Evolutionary conservation across 2,888 invertebrate species (phyloP), one percentile per base, ranked within the genome.

Genomic region (Andricus curvator): DNA sequence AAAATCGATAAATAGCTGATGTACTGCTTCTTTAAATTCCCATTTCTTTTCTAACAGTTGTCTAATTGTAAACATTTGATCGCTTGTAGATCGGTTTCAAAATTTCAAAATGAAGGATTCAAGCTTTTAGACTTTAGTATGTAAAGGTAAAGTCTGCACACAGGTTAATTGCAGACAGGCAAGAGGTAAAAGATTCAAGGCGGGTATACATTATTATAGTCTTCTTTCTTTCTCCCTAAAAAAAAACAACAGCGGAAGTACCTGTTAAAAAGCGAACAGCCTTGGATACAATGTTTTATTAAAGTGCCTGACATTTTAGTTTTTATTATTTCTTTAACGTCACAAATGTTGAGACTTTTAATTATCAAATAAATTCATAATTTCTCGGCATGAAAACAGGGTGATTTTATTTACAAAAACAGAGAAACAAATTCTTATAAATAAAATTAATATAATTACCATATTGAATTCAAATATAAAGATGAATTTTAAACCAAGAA

Each of bases 161-260:
- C 48, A 70, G 20, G 48, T 70, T 70, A 70, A 70, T 70, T 70
- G 70, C 70, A 70, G 65, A 2, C 20, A 65, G 51, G 4, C 70
- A 51, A 17, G 25, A 70, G 20, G 44, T 48, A 48, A 70, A 68
- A 70, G 70, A 48, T 51, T 48, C 44, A 70, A 70, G 48, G 51
- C 70, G 29, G 29, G 25, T 48, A 48, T 25, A 70, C 29, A 48
- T 70, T 48, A 70, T 44, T 70, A 25, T 29, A 70, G 17, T 51
- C 48, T 29, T 9, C 17, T 29, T 62, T 62, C 62, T 62, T 62
- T 62, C 62, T 62, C 25, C 15, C 22, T 62, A 25, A 25, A 62
- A 25, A 25, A 25, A 62, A 62, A 62, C 4, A 62, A 22, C 62
- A 62, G 25, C 56, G 25, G 25, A 25, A 62, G 25, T 62, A 62